phyloP scores from a whole-genome alignment of 1,140 invertebrate genomes.

The Nephila pilipes region DNA sequence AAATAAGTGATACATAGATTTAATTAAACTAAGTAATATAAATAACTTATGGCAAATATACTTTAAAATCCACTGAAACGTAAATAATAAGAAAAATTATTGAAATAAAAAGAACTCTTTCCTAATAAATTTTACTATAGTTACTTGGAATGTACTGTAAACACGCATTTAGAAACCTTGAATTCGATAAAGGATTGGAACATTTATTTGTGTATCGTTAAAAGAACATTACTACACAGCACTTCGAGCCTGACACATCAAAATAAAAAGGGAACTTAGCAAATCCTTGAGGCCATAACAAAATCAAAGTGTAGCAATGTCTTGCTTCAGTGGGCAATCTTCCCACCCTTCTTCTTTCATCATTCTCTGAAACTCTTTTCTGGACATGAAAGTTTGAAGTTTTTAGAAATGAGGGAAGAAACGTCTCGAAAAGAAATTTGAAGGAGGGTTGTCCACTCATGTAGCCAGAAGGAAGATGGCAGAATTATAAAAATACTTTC shows the following conservation, averaged over 20 bases:
- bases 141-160: neutral
- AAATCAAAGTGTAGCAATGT: conserved; percentile 25
- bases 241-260: neutral
- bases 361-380: neutral
- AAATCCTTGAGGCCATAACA: conserved; percentile 24
- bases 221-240: neutral
- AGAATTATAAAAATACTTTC: neutral
- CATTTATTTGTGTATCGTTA: conserved; percentile 17
- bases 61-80: no score
- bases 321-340: neutral
- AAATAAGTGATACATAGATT: no score
- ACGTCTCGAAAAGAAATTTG: conserved; percentile 11
- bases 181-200: neutral
- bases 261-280: neutral
- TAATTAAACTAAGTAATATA: no score
- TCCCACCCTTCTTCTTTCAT: neutral
- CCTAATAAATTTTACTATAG: neutral
- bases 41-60: no score
- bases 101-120: neutral
- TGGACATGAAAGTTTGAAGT: conserved; percentile 11
- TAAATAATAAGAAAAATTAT: neutral
- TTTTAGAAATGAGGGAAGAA: neutral
- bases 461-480: neutral
- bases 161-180: neutral
- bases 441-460: neutral